Conservation (phyloP, 2,113 vertebrate species). For the Naja naja region DNA sequence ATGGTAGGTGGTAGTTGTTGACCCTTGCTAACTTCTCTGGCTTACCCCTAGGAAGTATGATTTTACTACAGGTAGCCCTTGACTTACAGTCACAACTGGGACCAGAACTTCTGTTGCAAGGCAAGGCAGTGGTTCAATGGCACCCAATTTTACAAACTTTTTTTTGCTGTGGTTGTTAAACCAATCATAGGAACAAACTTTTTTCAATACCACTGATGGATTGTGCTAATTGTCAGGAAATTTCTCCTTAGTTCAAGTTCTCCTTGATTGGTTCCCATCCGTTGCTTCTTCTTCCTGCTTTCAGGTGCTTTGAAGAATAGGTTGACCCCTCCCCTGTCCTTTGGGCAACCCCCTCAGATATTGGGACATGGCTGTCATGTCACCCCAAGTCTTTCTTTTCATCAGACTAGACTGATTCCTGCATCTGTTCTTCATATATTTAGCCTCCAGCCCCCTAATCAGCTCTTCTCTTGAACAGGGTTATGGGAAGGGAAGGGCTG, state of each 20-base stretch:
- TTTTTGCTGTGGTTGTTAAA: too few relatives aligned
- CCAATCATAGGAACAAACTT: not conserved
- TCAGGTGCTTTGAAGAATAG: not conserved
- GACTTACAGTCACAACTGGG: not conserved
- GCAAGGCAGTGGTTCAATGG: not conserved
- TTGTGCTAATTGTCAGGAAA: not conserved
- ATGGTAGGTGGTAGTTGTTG: not conserved
- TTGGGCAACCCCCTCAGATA: not conserved
- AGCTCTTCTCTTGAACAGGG: not conserved
- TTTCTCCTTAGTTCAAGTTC: not conserved
- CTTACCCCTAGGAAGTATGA: not conserved
- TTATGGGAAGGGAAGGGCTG: too few relatives aligned
- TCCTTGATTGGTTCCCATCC: not conserved
- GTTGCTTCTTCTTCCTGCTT: not conserved
- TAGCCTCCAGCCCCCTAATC: not conserved
- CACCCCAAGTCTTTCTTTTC: not conserved
- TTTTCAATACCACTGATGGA: not conserved
- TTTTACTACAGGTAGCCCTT: not conserved
- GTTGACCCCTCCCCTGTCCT: not conserved
- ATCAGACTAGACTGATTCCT: not conserved
- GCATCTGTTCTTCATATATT: not conserved
- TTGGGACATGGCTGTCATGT: not conserved
- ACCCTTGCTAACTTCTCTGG: not conserved
- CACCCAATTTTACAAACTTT: not conserved
- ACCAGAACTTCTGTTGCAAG: not conserved